These are phyloP conservation scores for Glaucomys volans DNA, from an alignment of 2,113 vertebrate genomes.

Conservation along the genomic window DNA sequence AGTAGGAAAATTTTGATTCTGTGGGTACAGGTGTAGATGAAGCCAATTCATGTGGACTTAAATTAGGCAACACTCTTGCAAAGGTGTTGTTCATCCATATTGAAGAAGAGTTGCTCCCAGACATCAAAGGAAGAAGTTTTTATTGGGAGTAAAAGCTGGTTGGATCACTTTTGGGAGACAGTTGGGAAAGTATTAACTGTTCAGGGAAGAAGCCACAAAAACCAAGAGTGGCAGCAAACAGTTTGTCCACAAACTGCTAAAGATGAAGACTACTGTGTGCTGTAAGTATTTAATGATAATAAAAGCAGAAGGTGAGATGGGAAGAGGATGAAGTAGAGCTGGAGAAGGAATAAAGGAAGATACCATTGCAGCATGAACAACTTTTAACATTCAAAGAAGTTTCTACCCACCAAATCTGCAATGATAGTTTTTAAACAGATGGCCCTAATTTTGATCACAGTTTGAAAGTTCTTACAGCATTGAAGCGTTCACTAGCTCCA, in stretches of 20 bases:
- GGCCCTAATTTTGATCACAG: conserved; percentile 52
- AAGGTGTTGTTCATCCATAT: neutral
- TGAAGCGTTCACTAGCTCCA: conserved; percentile 45
- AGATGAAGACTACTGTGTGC: neutral
- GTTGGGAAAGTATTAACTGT: neutral
- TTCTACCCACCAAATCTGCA: neutral
- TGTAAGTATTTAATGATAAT: neutral
- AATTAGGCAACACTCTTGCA: neutral
- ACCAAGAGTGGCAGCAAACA: neutral
- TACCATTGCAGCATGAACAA: neutral
- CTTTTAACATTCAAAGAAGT: conserved; percentile 1
- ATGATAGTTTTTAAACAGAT: conserved; percentile 22
- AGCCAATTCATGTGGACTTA: neutral
- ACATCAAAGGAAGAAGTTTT: neutral
- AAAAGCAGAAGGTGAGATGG: neutral
- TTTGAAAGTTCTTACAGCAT: conserved; percentile 48
- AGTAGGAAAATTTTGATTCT: conserved; percentile 20
- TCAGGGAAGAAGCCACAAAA: conserved; percentile 16
- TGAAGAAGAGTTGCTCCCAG: neutral
- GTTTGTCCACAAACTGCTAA: conserved; percentile 1
- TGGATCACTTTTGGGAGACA: conserved; percentile 10
- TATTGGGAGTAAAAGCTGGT: neutral
- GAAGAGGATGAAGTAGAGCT: neutral
- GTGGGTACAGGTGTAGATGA: neutral
- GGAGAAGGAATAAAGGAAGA: neutral